Base-by-base conservation (phyloP, 2,113 vertebrate species). In the Neotragus moschatus region DNA sequence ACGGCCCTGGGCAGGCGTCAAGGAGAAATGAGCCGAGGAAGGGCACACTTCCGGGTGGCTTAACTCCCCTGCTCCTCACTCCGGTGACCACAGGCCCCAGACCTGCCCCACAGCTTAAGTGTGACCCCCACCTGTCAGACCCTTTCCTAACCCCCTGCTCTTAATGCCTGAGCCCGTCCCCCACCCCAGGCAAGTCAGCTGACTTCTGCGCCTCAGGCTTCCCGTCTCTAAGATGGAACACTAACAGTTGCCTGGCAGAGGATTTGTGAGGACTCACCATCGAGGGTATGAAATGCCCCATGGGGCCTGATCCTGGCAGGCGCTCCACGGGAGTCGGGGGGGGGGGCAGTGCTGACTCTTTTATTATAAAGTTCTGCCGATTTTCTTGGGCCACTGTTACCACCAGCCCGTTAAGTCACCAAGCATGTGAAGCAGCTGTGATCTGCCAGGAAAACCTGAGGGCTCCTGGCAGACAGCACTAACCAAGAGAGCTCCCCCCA, bases 281-380 rank as follows among this genome's bases (percentile, higher is more conserved):
- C 2, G 0, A 55, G 45, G 23, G 6, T 6, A 19, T 61, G 45
- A 33, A 73, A 75, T 55, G n/a, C 53, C 7, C 17, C 2, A 4
- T 28, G 39, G 33, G 23, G 15, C 30, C 51, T 0, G 15, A 23
- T 0, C 49, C 7, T 13, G 6, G 26, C 33, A 21, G 55, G 39
- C 2, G 8, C 8, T 2, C 39, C 15, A 1, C 0, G 5, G 9
- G 28, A 30, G 58, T 6, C 5, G 8, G 63, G 23, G 2, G 1
- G 1, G 1, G 45, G 33, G 36, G 45, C 3, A 5, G 36, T 1
- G 0, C 1, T 5, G 80, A 33, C 16, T 33, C 11, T 43, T 33
- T 33, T 7, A 11, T 7, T 19, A 19, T 26, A 73, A 56, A 47
- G 53, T 12, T 23, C 56, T 25, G 1, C 19, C 0, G 2, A 2